Conservation (phyloP, 2,888 invertebrate genomes). For the Drosophila borborema region DNA sequence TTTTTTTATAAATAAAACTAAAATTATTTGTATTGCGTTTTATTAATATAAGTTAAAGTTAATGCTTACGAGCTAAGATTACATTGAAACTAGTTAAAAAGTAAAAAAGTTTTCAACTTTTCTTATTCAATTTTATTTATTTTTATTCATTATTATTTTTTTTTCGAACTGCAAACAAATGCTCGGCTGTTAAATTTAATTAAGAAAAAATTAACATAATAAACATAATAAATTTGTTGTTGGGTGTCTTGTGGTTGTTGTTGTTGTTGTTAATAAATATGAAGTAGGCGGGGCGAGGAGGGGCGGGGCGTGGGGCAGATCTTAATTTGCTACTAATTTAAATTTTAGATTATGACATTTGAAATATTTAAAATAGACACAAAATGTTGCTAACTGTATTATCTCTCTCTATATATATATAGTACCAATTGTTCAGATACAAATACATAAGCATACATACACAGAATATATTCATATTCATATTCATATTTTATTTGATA, state of each 20-base stretch:
- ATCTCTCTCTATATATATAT: background rate
- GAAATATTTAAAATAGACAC: constrained; percentile 72
- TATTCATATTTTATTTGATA: constrained; percentile 61
- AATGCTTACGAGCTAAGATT: constrained; percentile 64
- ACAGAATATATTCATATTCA: constrained; percentile 12
- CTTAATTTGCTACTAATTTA: constrained; percentile 31
- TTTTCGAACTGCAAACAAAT: constrained; percentile 52
- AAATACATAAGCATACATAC: constrained; percentile 19
- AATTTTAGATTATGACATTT: constrained; percentile 61
- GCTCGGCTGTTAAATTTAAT: constrained; percentile 43
- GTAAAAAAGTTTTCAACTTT: constrained; percentile 47
- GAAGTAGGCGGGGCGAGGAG: constrained; percentile 3
- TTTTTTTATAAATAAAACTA: constrained; percentile 71
- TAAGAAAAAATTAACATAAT: constrained; percentile 20
- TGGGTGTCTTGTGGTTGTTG: constrained; percentile 33
- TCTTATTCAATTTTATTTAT: constrained; percentile 29
- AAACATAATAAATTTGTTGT: constrained; percentile 23
- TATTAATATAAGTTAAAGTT: constrained; percentile 71
- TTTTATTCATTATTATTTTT: background rate
- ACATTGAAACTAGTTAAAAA: constrained; percentile 69
- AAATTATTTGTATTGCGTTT: constrained; percentile 77
- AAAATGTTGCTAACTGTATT: constrained; percentile 68
- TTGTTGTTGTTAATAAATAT: constrained; percentile 55
- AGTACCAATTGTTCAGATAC: constrained; percentile 43
- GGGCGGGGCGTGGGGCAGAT: constrained; percentile 5